Base-by-base conservation (phyloP, 2,797 vertebrate genomes). In the Kryptopterus vitreolus region DNA sequence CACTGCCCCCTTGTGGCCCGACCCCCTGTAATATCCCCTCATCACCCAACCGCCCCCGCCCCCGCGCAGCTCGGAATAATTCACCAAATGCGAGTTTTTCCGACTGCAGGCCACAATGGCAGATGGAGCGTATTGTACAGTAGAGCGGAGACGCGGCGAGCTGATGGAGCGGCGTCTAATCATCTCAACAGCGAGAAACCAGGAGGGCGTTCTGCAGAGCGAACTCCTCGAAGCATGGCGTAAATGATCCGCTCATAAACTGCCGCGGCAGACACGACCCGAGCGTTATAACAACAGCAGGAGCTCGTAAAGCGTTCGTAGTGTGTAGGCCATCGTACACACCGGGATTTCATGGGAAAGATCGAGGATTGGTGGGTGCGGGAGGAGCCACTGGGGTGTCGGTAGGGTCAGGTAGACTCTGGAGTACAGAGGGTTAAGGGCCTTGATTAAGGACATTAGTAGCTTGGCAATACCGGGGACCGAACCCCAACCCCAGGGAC, bases 1-100 rank as follows among this genome's bases (percentile, higher is more conserved):
- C 35, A 88, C 87, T 91, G 91, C 85, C 89, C 88, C 85, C 91
- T 83, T 83, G 84, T 89, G 91, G 86, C 31, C 69, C 63, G 20
- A 63, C n/a, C n/a, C n/a, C n/a, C n/a, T n/a, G n/a, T n/a, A n/a
- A n/a, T n/a, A n/a, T n/a, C n/a, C n/a, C n/a, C n/a, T n/a, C n/a
- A n/a, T n/a, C n/a, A n/a, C n/a, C n/a, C n/a, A n/a, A n/a, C n/a
- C n/a, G n/a, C n/a, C n/a, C n/a, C n/a, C n/a, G n/a, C n/a, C n/a
- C 43, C 33, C 68, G n/a, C 63, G 62, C 13, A 68, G 12, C 24
- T 26, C n/a, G 69, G 71, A 71, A 82, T 65, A 33, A 77, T 79
- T 68, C 82, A 82, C 74, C 58, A 70, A 71, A 55, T 70, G 70
- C 63, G 81, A 76, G 78, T 72, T 83, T 84, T 79, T n/a, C n/a